Percentiles rank a stretch among this genome's conserved stretches.
These are phyloP conservation scores for Dipodomys stephensi DNA, from an alignment of 2,113 vertebrate species.

Conservation along the genomic window DNA sequence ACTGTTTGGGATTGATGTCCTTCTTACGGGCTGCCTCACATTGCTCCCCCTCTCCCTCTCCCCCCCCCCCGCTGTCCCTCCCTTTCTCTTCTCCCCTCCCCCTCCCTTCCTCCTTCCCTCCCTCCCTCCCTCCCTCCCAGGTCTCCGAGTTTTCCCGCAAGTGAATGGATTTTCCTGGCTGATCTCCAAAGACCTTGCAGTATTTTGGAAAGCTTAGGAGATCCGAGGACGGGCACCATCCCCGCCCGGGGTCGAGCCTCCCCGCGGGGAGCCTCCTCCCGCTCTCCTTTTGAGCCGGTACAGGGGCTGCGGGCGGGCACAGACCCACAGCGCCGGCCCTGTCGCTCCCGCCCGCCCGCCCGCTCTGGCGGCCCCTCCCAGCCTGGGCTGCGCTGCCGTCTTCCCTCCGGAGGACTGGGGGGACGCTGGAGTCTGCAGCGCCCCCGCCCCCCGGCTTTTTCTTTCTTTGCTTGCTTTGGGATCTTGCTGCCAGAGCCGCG, in stretches of 20 bases:
- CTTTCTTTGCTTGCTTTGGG: conserved; percentile 75
- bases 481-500: conserved; percentile 69
- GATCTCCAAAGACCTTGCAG: conserved; percentile 64
- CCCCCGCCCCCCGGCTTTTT: conserved; percentile 73
- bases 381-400: conserved; percentile 75
- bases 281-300: neutral
- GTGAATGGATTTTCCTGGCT: conserved; percentile 39
- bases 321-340: conserved; percentile 19
- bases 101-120: too few relatives aligned
- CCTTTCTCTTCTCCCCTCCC: neutral
- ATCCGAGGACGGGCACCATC: neutral
- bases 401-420: conserved; percentile 68
- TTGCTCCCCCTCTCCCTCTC: neutral
- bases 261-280: conserved; percentile 36
- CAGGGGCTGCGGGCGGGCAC: conserved; percentile 12
- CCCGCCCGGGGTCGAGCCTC: neutral
- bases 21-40: neutral
- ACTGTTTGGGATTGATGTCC: neutral
- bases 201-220: neutral
- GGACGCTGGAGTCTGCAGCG: conserved; percentile 74
- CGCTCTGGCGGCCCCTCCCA: conserved; percentile 34
- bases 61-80: neutral
- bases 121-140: neutral
- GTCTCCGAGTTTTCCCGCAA: conserved; percentile 61
- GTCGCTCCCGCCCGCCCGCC: neutral